Base-by-base conservation (phyloP, 2,888 invertebrate species). In the Chymomyza procnemis region DNA sequence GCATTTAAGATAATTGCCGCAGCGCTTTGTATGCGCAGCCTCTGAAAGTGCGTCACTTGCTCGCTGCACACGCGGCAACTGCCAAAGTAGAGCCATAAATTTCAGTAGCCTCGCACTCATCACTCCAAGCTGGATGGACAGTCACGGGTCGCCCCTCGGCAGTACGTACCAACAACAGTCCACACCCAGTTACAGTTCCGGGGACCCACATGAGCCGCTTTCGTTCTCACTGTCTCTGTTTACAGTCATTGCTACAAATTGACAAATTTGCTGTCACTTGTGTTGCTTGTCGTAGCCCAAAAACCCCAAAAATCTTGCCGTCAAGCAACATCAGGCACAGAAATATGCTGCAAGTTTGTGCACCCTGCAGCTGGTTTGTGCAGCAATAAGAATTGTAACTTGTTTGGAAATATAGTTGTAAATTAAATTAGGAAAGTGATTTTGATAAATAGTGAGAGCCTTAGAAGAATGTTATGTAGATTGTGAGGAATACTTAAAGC, bases 1-100 rank as follows among this genome's bases (percentile, higher is more conserved):
- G 85, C 81, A 84, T 81, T 85, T 84, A 78, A 85, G 84, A 84
- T 84, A 84, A 84, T 84, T 84, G 86, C 82, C 86, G 82, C 86
- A 84, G 81, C 79, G 86, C 78, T 79, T 84, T 81, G 81, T 83
- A 85, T 83, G 80, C 81, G 79, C 74, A 75, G 79, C 79, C 80
- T 81, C 78, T 50, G 81, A 82, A 83, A 85, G 56, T 26, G 56
- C 56, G 56, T 56, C 56, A 56, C 56, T 56, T 56, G 19, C 61
- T 61, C 21, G 50, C 50, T 50, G 16, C 18, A 41, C 34, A 41
- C 34, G 34, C 55, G 41, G 55, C 69, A 83, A 76, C 82, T 81
- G 70, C 61, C 67, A 68, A 69, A 78, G 76, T 66, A 71, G 79
- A 69, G 79, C 85, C 85, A 83, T 83, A 83, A 83, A 83, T 83